A percentile compares a stretch with the other conserved stretches of the same genome.
Evolutionary conservation across 1,140 invertebrate genomes (phyloP).

Genomic region (Pogonomyrmex barbatus): DNA sequence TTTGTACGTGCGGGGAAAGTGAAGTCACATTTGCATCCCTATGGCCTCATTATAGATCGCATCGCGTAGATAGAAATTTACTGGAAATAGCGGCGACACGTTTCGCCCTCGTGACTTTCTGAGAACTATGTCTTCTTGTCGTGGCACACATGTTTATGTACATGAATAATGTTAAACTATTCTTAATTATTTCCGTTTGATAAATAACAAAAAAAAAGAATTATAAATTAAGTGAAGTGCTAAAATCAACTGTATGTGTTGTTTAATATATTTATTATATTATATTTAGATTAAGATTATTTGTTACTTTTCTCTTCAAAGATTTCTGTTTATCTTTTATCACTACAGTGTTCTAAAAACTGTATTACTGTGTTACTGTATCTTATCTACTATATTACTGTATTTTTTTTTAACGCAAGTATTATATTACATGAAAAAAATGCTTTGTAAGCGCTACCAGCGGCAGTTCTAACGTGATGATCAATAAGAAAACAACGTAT

Average conservation of each 20-base stretch:
- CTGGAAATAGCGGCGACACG: constrained; percentile 15
- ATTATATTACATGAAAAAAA: constrained; percentile 51
- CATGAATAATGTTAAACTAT: background rate
- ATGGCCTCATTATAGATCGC: constrained; percentile 66
- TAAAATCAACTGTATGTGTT: background rate
- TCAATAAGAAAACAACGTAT: constrained; percentile 39
- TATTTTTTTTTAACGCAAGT: constrained; percentile 7
- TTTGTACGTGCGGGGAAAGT: constrained; percentile 70
- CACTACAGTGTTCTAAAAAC: background rate
- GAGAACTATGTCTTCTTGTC: background rate
- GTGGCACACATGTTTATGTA: background rate
- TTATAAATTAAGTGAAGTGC: background rate
- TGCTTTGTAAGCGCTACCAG: constrained; percentile 47
- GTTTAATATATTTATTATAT: background rate
- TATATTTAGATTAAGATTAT: background rate
- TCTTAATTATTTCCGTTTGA: background rate
- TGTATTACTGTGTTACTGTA: too few relatives aligned
- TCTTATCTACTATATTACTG: background rate
- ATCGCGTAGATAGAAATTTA: constrained; percentile 58
- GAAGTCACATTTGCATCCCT: constrained; percentile 64
- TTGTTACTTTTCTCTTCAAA: background rate
- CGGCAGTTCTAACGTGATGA: constrained; percentile 17
- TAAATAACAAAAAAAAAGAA: background rate
- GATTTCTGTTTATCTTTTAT: background rate
- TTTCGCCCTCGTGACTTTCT: constrained; percentile 11